Conservation (phyloP, 2,113 vertebrate species). For the Apodemus speciosus region DNA sequence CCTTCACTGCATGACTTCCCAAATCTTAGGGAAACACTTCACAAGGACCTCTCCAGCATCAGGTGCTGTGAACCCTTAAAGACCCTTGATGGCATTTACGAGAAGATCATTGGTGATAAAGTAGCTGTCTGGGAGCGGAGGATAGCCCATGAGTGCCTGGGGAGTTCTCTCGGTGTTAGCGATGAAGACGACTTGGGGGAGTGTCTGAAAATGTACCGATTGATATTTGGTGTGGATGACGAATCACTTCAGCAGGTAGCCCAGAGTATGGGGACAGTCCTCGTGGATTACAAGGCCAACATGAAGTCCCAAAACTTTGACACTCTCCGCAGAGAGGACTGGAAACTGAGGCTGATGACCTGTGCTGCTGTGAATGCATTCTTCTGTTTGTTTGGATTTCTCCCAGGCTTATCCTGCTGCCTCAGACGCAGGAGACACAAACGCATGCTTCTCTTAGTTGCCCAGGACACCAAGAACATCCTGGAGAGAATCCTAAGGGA, state of each 20-base stretch:
- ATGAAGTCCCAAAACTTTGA: background rate
- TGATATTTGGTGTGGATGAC: background rate
- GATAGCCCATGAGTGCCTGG: background rate
- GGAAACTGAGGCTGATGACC: background rate
- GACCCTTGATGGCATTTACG: background rate
- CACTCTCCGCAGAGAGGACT: background rate
- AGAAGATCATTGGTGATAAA: background rate
- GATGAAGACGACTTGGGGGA: background rate
- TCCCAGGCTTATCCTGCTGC: rapidly evolving
- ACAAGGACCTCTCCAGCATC: background rate
- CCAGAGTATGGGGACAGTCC: no score
- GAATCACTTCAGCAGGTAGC: background rate
- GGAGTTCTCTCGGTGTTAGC: background rate
- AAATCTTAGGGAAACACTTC: background rate
- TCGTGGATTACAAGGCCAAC: background rate
- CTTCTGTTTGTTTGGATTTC: rapidly evolving
- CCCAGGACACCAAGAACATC: background rate
- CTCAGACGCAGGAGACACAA: background rate
- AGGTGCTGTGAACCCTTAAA: background rate
- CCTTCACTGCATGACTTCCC: conserved; percentile 25
- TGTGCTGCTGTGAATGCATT: rapidly evolving
- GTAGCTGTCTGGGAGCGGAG: background rate
- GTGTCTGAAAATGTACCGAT: background rate
- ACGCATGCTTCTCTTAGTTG: background rate
- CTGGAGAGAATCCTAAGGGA: background rate